Base-by-base conservation (phyloP, 2,797 vertebrate species). In the Pseudochirops cupreus region DNA sequence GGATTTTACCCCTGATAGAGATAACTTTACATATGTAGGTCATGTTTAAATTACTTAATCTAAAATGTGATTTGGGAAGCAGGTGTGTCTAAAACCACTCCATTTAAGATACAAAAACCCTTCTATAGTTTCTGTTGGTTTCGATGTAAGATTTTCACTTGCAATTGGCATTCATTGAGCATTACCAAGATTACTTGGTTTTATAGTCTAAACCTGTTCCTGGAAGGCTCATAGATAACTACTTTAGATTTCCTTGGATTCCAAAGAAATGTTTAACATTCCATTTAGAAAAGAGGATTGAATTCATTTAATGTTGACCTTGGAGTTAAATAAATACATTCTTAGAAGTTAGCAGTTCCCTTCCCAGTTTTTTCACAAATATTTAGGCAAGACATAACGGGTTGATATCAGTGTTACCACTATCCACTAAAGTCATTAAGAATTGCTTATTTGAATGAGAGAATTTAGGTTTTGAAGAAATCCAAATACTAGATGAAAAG, bases 11-110 rank as follows among this genome's bases (percentile, higher is more conserved):
- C 28, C 89, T 92, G 6, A 89, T 52, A 74, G 58, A 54, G 18
- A 95, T 93, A 50, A 92, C 18, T 92, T 96, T 92, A 94, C 94
- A 97, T 91, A 31, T 54, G 96, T 92, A 92, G 31, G 28, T 67
- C 96, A 56, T 91, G 33, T 95, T 93, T 95, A 90, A 96, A 91
- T 90, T 90, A 13, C 29, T 92, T 67, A 16, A 55, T 94, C 52
- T 9, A 96, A 92, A 94, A 31, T 74, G 29, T 92, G 62, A 56
- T 94, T 91, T 95, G 5, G 52, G 95, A 31, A 93, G 16, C 93
- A 91, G 55, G 56, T 89, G 5, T 91, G 82, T 96, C 9, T 5
- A 94, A 91, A 53, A 56, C 52, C 56, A 7, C 39, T 54, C 1
- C 16, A 31, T 58, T 96, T 93, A 55, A 62, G 90, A 59, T 24